Percentiles rank a stretch among this genome's conserved stretches.
These are phyloP conservation scores for Cephus rjabovi DNA, from an alignment of 2,888 invertebrate genomes.

Conservation along the genomic window DNA sequence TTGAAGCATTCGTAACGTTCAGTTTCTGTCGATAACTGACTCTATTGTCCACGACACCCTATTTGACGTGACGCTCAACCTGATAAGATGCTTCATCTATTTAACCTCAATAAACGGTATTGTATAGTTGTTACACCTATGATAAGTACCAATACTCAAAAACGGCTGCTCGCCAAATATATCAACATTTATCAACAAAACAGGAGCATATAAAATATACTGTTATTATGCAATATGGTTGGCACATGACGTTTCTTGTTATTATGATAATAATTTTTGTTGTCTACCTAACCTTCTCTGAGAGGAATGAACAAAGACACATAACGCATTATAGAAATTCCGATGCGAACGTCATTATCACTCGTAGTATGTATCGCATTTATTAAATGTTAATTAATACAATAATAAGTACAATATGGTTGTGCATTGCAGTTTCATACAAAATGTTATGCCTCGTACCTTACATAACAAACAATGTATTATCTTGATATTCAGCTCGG, in stretches of 20 bases:
- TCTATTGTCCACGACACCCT: neutral
- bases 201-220: no score
- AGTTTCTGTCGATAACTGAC: neutral
- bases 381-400: constrained; percentile 55
- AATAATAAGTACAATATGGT: constrained; percentile 60
- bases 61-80: neutral
- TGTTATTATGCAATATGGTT: no score
- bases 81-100: neutral
- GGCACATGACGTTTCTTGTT: no score
- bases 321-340: constrained; percentile 17
- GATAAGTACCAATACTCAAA: neutral
- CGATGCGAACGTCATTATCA: constrained; percentile 5
- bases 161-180: no score
- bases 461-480: constrained; percentile 41
- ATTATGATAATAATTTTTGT: neutral
- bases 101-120: neutral
- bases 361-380: constrained; percentile 44
- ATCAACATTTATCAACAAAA: no score
- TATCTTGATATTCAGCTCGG: constrained; percentile 22
- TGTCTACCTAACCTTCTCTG: neutral
- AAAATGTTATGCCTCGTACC: constrained; percentile 59
- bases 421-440: constrained; percentile 65
- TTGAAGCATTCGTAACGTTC: neutral
- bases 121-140: neutral
- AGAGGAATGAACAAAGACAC: neutral